A percentile compares a stretch with the other conserved stretches of the same genome.
Evolutionary conservation across 2,888 invertebrate genomes (phyloP).

Genomic region (Mythimna loreyi): DNA sequence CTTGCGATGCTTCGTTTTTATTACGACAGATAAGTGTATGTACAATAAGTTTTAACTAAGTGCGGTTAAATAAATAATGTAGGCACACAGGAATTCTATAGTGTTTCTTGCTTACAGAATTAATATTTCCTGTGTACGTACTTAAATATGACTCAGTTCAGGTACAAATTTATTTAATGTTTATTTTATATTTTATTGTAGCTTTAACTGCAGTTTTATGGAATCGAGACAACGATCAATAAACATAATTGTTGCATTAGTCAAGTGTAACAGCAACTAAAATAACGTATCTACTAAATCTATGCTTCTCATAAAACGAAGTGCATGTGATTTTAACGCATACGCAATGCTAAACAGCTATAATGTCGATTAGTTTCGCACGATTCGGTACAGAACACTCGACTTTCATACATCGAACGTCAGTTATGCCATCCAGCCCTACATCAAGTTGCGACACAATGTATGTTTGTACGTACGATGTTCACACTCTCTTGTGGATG

Average conservation of each 20-base stretch:
- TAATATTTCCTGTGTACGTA: conserved; percentile 13
- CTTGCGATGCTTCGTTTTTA: conserved; percentile 42
- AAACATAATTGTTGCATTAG: conserved; percentile 16
- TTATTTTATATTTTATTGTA: conserved; percentile 13
- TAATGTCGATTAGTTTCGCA: conserved; percentile 72
- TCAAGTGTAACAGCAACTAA: conserved; percentile 12
- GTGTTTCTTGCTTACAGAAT: conserved; percentile 5
- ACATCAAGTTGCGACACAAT: conserved; percentile 62
- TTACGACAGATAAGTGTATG: conserved; percentile 32
- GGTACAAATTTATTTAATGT: conserved; percentile 11
- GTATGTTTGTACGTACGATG: conserved; percentile 35
- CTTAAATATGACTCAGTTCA: conserved; percentile 9
- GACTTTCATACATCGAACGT: conserved; percentile 62
- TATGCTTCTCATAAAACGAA: conserved; percentile 32
- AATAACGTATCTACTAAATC: conserved; percentile 16
- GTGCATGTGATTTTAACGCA: conserved; percentile 56
- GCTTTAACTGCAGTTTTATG: background rate
- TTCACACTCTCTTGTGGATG: conserved; percentile 33
- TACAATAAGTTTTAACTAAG: conserved; percentile 28
- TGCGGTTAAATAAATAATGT: conserved; percentile 39
- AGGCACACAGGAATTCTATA: conserved; percentile 3
- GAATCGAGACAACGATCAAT: background rate
- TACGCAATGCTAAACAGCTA: conserved; percentile 58
- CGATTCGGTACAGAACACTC: conserved; percentile 63
- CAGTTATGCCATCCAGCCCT: conserved; percentile 59